Conservation (phyloP, 2,113 vertebrate genomes). For the Jaculus jaculus region DNA sequence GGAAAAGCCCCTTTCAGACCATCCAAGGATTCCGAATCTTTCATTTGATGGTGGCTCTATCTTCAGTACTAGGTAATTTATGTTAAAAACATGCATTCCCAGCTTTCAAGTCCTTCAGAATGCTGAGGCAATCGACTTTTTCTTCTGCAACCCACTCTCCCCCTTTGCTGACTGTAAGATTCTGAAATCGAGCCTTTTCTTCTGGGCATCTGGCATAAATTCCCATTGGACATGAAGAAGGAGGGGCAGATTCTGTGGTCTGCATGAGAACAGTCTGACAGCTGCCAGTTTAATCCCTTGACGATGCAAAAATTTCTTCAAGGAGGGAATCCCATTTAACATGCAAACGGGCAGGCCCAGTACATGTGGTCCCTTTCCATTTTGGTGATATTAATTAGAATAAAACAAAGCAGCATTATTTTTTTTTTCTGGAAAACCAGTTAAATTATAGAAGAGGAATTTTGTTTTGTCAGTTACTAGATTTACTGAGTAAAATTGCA, state of each 20-base stretch:
- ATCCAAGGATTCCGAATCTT: background rate
- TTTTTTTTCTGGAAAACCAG: slow-evolving; percentile 41
- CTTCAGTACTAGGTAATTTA: background rate
- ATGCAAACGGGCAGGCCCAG: slow-evolving; percentile 75
- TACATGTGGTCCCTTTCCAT: slow-evolving; percentile 70
- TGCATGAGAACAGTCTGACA: slow-evolving; percentile 71
- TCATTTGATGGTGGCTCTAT: background rate
- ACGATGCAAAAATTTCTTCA: slow-evolving; percentile 82
- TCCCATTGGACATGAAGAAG: slow-evolving; percentile 68
- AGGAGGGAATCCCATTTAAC: slow-evolving; percentile 81
- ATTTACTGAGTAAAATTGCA: slow-evolving; percentile 5
- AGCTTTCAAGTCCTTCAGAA: slow-evolving; percentile 2
- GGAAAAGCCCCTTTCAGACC: background rate
- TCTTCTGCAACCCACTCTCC: slow-evolving; percentile 58
- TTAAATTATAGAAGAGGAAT: slow-evolving; percentile 34
- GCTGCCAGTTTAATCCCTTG: slow-evolving; percentile 83
- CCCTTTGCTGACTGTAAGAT: slow-evolving; percentile 75
- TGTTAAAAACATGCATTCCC: background rate
- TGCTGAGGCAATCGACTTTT: slow-evolving; percentile 55
- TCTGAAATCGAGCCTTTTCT: slow-evolving; percentile 80
- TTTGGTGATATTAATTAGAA: slow-evolving; percentile 71
- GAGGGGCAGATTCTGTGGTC: slow-evolving; percentile 73
- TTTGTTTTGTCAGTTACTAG: slow-evolving; percentile 17
- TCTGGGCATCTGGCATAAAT: slow-evolving; percentile 85
- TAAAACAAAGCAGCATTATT: slow-evolving; percentile 65